Base-by-base conservation (phyloP, 1,140 invertebrate species). In the Homarus americanus region DNA sequence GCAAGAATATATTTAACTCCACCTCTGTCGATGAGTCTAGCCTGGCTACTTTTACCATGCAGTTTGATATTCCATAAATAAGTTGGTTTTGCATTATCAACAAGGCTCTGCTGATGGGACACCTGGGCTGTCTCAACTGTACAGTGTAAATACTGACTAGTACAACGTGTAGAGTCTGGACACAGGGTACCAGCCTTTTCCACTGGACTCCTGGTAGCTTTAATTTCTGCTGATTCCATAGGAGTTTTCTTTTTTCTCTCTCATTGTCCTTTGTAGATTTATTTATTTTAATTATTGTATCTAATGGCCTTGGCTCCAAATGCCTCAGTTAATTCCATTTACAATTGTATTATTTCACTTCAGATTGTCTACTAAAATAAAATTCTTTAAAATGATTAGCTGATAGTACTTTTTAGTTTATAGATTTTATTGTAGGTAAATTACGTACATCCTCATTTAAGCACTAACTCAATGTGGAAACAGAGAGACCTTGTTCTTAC, bases 111-210 rank as follows among this genome's bases (percentile, higher is more conserved):
- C 44, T 79, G 49, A 73, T 58, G 69, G 87, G 87, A 75, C 79
- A 40, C 87, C 87, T 90, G 87, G 87, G 87, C 87, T 75, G 79
- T 90, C 78, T 90, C 80, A 44, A 49, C 53, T 90, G 87, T 90
- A 90, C 87, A 90, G 87, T 90, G 87, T 90, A 90, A 83, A 90
- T 90, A 90, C 87, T 90, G 87, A 90, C 87, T 83, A 90, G 80
- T 83, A 83, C 87, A 90, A 89, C 87, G 66, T 72, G 87, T 90
- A 90, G 84, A 87, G 87, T 90, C 87, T 90, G 87, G 87, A 90
- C 87, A 90, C 87, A 90, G 87, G 87, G 87, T 90, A 90, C 87
- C 87, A 90, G 87, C 87, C 72, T 83, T 83, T 83, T 82, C 87
- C 87, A 83, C 87, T 83, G 87, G 87, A 90, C 80, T 90, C 87